Evolutionary conservation across 2,888 invertebrate species (phyloP).

Genomic region (Helicoverpa assulta): DNA sequence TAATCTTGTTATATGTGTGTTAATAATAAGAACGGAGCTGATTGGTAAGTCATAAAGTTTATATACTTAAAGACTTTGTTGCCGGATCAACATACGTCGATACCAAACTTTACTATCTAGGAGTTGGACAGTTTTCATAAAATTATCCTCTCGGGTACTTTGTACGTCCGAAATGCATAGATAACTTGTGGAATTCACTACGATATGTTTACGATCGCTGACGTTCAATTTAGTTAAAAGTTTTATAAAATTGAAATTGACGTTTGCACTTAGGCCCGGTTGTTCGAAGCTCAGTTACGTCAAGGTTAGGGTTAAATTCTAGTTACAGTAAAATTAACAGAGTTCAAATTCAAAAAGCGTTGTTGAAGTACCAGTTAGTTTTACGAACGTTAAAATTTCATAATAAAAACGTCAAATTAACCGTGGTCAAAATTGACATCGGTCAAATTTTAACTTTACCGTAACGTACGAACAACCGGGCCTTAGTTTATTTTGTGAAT

Average conservation of each 20-base stretch:
- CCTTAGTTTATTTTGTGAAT: too few relatives aligned
- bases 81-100: background rate
- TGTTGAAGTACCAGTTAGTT: too few relatives aligned
- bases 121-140: background rate
- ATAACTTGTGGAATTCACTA: slow-evolving; percentile 23
- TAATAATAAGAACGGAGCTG: slow-evolving; percentile 14
- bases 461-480: too few relatives aligned
- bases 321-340: too few relatives aligned
- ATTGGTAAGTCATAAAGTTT: slow-evolving; percentile 35
- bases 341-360: too few relatives aligned
- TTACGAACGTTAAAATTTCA: too few relatives aligned
- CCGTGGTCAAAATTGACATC: too few relatives aligned
- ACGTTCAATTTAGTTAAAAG: slow-evolving; percentile 15
- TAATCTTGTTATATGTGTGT: slow-evolving; percentile 9
- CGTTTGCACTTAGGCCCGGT: background rate
- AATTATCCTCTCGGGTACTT: background rate
- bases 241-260: slow-evolving; percentile 2
- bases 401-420: too few relatives aligned
- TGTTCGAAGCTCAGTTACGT: too few relatives aligned
- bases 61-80: background rate
- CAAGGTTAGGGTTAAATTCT: too few relatives aligned
- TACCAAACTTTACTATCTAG: background rate
- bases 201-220: slow-evolving; percentile 11
- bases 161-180: background rate
- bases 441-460: too few relatives aligned